Evolutionary conservation across 2,888 invertebrate genomes (phyloP), one percentile per base, ranked within the genome.

Genomic region (Tribolium freemani): DNA sequence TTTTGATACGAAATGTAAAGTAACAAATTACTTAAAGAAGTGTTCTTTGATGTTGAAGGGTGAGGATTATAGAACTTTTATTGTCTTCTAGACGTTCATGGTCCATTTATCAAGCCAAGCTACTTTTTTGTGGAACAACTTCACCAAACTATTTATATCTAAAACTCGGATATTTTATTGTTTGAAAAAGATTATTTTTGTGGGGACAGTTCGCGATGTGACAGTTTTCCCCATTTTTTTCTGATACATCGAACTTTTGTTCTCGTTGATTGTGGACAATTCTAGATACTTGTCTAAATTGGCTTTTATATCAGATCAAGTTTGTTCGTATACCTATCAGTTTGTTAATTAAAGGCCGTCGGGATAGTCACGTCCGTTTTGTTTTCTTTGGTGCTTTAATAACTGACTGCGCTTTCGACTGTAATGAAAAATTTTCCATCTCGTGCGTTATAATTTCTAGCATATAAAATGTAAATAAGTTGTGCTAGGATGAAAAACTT

Each of bases 211-310:
- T 51, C 51, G 63, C 11, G 50, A 31, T 13, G 20, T 21, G 51
- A 6, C 30, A 21, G 13, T n/a, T n/a, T 10, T 54, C 38, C 16
- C 16, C 16, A 16, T 16, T 16, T 58, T 57, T 26, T 20, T 38
- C 53, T 64, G 64, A 64, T 53, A 44, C 44, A 20, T 64, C 31
- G 20, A 44, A 50, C 63, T 63, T 61, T 56, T 50, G 48, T 48
- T 50, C 30, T 6, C 31, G 50, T 16, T 51, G 38, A 48, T 2
- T 31, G 11, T 38, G 5, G 30, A 31, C 26, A 13, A 64, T 51
- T 51, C 51, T 13, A 45, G 9, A 21, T 20, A 8, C 2, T n/a
- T 6, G 31, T 53, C 20, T 50, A 51, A 63, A 51, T 51, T 26
- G 48, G 9, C 30, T 38, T 51, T 63, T 9, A 16, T 44, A 45